Percentiles rank a stretch among this genome's conserved stretches.
These are phyloP conservation scores for Tamandua tetradactyla DNA, from an alignment of 2,797 vertebrate species.

Conservation along the genomic window DNA sequence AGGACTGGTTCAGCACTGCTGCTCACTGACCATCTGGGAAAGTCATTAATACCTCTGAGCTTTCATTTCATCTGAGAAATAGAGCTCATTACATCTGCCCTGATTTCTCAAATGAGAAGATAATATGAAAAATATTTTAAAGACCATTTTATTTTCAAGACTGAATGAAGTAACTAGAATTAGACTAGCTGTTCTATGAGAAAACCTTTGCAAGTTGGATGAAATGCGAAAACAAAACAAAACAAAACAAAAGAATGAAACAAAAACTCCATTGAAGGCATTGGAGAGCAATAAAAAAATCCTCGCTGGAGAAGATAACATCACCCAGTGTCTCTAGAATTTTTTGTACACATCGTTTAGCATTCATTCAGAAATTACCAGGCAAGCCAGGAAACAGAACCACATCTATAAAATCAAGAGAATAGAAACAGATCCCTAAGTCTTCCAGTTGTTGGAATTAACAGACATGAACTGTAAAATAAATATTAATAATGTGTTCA, in stretches of 20 bases:
- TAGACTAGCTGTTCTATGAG: neutral
- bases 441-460: neutral
- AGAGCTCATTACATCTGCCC: neutral
- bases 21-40: neutral
- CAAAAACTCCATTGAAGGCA: neutral
- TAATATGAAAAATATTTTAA: slow-evolving; percentile 16
- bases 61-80: slow-evolving; percentile 22
- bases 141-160: neutral
- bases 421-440: neutral
- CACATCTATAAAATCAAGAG: slow-evolving; percentile 13
- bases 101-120: slow-evolving; percentile 9
- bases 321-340: neutral
- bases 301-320: neutral
- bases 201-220: neutral
- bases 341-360: neutral
- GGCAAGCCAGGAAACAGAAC: neutral
- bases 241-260: neutral
- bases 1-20: neutral
- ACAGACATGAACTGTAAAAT: no score
- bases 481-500: neutral
- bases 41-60: neutral
- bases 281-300: neutral
- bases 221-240: neutral
- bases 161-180: neutral
- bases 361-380: neutral